Evolutionary conservation across 2,113 vertebrate genomes (phyloP).

Genomic region (Erythrolamprus reginae): DNA sequence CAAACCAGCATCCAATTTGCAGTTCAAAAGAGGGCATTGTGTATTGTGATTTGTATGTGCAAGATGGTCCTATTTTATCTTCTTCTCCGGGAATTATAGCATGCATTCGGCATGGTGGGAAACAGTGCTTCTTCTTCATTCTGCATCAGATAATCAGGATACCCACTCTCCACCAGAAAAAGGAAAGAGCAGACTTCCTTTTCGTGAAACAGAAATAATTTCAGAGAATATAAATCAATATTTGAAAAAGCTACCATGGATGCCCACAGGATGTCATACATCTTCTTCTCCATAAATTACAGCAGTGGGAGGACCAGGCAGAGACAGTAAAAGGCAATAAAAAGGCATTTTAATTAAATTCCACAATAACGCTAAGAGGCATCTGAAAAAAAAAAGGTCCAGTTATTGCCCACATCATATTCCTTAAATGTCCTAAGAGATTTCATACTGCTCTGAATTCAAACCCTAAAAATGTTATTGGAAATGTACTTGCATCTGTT

Average conservation of each 20-base stretch:
- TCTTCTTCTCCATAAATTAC: conserved; percentile 64
- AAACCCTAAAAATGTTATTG: conserved; percentile 17
- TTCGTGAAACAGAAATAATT: conserved; percentile 52
- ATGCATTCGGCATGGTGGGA: background rate
- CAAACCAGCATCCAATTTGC: background rate
- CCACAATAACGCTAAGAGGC: conserved; percentile 59
- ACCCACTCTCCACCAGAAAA: conserved; percentile 37
- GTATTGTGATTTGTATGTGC: background rate
- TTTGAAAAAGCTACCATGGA: conserved; percentile 54
- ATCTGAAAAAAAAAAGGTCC: conserved; percentile 50
- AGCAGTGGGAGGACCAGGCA: conserved; percentile 51
- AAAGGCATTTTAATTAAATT: conserved; percentile 67
- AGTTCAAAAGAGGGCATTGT: conserved; percentile 7
- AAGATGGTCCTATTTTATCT: conserved; percentile 20
- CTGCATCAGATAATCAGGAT: conserved; percentile 44
- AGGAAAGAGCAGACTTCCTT: conserved; percentile 23
- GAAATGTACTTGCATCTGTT: conserved; percentile 13
- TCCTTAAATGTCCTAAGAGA: conserved; percentile 32
- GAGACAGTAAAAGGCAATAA: conserved; percentile 56
- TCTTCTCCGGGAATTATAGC: background rate
- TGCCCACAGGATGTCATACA: conserved; percentile 57
- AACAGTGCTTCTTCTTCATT: background rate
- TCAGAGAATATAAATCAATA: conserved; percentile 31
- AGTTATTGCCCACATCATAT: conserved; percentile 42
- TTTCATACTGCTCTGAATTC: conserved; percentile 48